Evolutionary conservation across 2,113 vertebrate genomes (phyloP).

Genomic region (Vulpes vulpes): DNA sequence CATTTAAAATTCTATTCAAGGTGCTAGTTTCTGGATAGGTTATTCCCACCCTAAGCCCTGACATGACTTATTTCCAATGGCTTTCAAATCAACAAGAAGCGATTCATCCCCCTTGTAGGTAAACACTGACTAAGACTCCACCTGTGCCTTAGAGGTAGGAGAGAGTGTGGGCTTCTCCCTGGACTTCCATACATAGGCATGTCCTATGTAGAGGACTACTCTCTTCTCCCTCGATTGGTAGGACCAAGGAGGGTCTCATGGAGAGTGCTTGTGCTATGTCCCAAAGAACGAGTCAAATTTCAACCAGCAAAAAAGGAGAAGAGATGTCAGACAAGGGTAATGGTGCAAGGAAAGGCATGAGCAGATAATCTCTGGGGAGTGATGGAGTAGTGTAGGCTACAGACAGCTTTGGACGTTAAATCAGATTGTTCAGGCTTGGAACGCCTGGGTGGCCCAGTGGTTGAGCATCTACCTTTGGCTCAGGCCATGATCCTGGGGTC

Average conservation of each 20-base stretch:
- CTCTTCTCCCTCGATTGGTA: not conserved
- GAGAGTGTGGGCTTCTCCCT: not conserved
- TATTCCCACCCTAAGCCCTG: not conserved
- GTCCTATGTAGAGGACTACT: not conserved
- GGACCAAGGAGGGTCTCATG: not conserved
- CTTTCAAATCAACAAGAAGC: not conserved
- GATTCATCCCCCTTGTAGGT: not conserved
- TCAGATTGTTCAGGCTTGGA: not conserved
- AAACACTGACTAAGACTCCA: not conserved
- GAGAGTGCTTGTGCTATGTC: not conserved
- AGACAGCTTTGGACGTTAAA: not conserved
- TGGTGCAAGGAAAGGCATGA: not conserved
- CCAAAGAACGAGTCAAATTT: not conserved
- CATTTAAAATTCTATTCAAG: not conserved
- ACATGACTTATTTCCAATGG: not conserved
- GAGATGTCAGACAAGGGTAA: not conserved
- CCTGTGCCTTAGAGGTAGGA: not conserved
- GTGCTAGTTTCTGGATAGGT: not conserved
- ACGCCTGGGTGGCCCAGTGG: no score
- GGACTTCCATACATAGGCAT: not conserved
- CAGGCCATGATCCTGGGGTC: no score
- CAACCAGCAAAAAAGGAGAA: not conserved
- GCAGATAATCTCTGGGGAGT: not conserved
- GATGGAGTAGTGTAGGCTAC: rapidly evolving
- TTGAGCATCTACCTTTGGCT: no score